Percentiles rank a stretch among this genome's conserved stretches.
These are phyloP conservation scores for Actinernus sp. DNA, from an alignment of 92 coral and sea anemone species.

Conservation along the genomic window DNA sequence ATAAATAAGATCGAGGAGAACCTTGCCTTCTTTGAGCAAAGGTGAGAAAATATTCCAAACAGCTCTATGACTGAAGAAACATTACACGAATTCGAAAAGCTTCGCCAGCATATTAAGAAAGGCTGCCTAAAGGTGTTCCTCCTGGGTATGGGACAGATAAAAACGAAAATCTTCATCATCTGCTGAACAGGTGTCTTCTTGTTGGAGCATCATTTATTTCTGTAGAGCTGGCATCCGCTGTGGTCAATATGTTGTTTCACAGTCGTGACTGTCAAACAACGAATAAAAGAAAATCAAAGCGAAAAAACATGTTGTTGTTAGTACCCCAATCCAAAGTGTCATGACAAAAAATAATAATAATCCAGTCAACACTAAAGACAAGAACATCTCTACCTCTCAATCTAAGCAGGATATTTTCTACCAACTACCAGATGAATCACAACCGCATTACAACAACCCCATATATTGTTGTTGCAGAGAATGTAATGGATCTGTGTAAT, in stretches of 20 bases:
- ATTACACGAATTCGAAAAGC: slow-evolving; percentile 7
- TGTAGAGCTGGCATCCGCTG: slow-evolving; percentile 28
- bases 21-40: slow-evolving; percentile 16
- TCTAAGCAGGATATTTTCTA: no score
- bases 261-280: no score
- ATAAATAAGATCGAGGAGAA: slow-evolving; percentile 12
- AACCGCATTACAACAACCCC: no score
- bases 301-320: no score
- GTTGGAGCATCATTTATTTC: slow-evolving; percentile 30
- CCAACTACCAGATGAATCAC: no score
- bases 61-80: slow-evolving; percentile 6
- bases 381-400: no score
- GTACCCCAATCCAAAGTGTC: no score
- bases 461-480: no score
- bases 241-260: slow-evolving; percentile 18
- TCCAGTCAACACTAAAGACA: no score
- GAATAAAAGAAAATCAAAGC: background rate
- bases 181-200: slow-evolving; percentile 25
- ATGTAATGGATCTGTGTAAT: no score
- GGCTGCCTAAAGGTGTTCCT: slow-evolving; percentile 33
- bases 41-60: slow-evolving; percentile 24
- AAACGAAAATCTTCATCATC: slow-evolving; percentile 30
- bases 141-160: slow-evolving; percentile 49
- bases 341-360: no score
- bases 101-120: slow-evolving; percentile 21